Evolutionary conservation across 2,797 vertebrate species (phyloP), one percentile per base, ranked within the genome.

Genomic region (Anguilla anguilla): DNA sequence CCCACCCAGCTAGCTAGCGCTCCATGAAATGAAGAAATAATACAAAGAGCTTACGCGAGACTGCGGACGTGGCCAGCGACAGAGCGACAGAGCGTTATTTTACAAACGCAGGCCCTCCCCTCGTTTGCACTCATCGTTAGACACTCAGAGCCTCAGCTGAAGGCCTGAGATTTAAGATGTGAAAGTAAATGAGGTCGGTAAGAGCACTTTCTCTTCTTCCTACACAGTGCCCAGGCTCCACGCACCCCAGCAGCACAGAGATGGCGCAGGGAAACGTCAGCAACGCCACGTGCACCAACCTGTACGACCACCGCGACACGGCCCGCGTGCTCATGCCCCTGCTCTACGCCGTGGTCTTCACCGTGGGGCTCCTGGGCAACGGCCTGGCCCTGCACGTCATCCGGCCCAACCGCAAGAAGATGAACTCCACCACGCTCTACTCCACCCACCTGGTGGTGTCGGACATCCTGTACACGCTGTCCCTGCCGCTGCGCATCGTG

Each of bases 351-450:
- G 19, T 93, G 0, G 96, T 99, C 86, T 97, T 98, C 82, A 0
- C 97, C 0, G 93, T 98, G 22, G 98, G 98, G 3, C 91, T 99
- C 35, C 86, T 96, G 0, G 98, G 98, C 53, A 99, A 99, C 74
- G 61, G 94, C 90, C 92, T 99, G n/a, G 98, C 98, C 59, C 94
- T 99, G 81, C 93, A 96, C 0, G 98, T 99, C 91, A 99, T 99
- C 86, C 93, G 97, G 49, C 96, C 97, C 89, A 98, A 99, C 91
- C 91, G 97, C 67, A 98, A 97, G 93, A 99, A 99, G 94, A 98
- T 99, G 1, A 99, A 99, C 94, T 99, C 98, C 69, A 99, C 98
- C 39, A 99, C 98, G 0, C 93, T 99, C 61, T 99, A 99, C 61
- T 99, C 98, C 7, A 97, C 97, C 88, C 98, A 99, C 57, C 94